Evolutionary conservation across 2,113 vertebrate species (phyloP), one percentile per base, ranked within the genome.

Genomic region (Acanthisitta chloris): DNA sequence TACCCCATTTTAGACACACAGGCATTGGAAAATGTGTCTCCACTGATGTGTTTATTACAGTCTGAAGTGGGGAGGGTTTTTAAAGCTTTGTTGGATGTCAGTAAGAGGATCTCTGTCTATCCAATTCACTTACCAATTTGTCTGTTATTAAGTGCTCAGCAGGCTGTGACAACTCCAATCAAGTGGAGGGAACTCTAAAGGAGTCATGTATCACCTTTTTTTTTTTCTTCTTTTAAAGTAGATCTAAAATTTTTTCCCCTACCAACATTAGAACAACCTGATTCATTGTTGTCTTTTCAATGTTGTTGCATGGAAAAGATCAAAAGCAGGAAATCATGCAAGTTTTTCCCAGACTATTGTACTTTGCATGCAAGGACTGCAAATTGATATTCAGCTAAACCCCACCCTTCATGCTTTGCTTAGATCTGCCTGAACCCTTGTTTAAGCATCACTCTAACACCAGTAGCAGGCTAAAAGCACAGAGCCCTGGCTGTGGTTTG

Each of bases 51-150:
- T 86, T 90, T 90, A 92, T 90, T 94, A 46, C 55, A 43, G 17
- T 26, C 48, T 91, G 58, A 89, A 92, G 33, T 65, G 79, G 20
- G 55, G 40, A 80, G 15, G 51, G 31, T 87, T 77, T 92, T 88
- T 31, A 69, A 93, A 88, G 71, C 92, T 87, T 91, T 48, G 59
- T 46, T 28, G 49, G 26, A 80, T 61, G 78, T n/a, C 80, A 88
- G 14, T 24, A 33, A 81, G 65, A 92, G 58, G 66, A 95, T 95
- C 76, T 81, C 96, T 91, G 25, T 92, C 54, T 81, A 28, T 78
- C 88, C 92, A 93, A 73, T 94, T 93, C 86, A 81, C 49, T 66
- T 80, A 86, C 24, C 81, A 82, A 61, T 96, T 86, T 97, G 74
- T 71, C 48, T 88, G 14, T 87, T 92, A 78, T 74, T 93, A 89